phyloP scores from a whole-genome alignment of 2,888 invertebrate genomes.

The Diachrysia chrysitis region DNA sequence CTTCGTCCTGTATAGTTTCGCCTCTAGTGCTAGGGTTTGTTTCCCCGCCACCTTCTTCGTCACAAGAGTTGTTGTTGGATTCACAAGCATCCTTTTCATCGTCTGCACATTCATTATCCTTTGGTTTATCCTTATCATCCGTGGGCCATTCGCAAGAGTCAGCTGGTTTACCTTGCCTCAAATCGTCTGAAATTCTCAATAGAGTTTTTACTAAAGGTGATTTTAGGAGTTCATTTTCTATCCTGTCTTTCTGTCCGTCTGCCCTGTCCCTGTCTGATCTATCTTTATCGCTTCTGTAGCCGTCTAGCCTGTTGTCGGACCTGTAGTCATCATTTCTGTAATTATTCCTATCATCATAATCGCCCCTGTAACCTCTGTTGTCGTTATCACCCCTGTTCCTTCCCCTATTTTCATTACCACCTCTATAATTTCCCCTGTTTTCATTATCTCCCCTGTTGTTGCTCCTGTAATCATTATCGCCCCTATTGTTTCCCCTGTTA shows the following conservation, averaged over 20 bases:
- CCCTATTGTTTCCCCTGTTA: not conserved
- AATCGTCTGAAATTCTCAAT: constrained; percentile 28
- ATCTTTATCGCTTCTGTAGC: not conserved
- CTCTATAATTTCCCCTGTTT: not conserved
- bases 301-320: not conserved
- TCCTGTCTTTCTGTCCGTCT: constrained; percentile 6
- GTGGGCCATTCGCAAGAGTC: constrained; percentile 31
- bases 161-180: constrained; percentile 26
- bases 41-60: not conserved
- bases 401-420: not conserved
- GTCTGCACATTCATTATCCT: not conserved
- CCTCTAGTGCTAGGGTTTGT: constrained; percentile 40
- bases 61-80: not conserved
- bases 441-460: constrained; percentile 1
- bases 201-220: constrained; percentile 43
- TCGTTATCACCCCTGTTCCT: constrained; percentile 12
- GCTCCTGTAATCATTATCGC: constrained; percentile 6
- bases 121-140: not conserved
- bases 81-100: constrained; percentile 19
- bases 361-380: constrained; percentile 11
- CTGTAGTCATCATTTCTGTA: not conserved
- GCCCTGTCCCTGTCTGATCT: constrained; percentile 7
- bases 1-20: constrained; percentile 6
- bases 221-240: constrained; percentile 17
- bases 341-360: not conserved